These are phyloP conservation scores for Halocaridina rubra DNA, from an alignment of 2,888 invertebrate species.

Conservation along the genomic window DNA sequence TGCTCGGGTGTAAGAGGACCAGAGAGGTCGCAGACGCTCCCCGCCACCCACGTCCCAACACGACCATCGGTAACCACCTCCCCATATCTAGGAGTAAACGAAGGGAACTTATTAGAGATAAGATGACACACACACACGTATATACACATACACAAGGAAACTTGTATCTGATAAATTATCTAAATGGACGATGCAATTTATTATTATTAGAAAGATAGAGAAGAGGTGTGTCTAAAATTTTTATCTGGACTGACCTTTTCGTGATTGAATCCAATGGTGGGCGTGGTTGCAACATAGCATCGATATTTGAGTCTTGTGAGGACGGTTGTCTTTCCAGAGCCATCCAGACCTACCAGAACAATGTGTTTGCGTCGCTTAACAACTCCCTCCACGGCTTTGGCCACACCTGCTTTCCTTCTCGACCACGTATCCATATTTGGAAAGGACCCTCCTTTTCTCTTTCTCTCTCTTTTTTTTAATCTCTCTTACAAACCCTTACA, in stretches of 20 bases:
- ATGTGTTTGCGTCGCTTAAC: conserved; percentile 58
- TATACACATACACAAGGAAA: no score
- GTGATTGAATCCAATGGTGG: conserved; percentile 62
- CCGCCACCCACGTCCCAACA: conserved; percentile 98
- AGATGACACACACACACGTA: no score
- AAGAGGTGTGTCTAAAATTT: no score
- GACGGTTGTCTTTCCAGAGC: conserved; percentile 61
- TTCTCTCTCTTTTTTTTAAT: no score
- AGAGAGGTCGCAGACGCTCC: conserved; percentile 93
- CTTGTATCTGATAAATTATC: no score
- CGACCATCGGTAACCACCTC: conserved; percentile 63
- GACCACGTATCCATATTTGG: conserved; percentile 44
- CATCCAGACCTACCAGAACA: conserved; percentile 60
- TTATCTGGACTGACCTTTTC: conserved; percentile 50
- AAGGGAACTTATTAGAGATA: no score
- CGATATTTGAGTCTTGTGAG: conserved; percentile 58
- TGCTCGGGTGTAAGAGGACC: conserved; percentile 97
- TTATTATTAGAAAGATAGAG: no score
- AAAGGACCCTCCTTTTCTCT: background rate
- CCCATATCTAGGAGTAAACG: conserved; percentile 51
- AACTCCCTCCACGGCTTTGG: conserved; percentile 53
- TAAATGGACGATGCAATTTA: no score
- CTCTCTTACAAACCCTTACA: no score
- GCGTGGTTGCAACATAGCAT: conserved; percentile 49
- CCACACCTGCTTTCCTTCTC: conserved; percentile 33